phyloP scores from a whole-genome alignment of 2,113 vertebrate genomes.

The Myocastor coypus region DNA sequence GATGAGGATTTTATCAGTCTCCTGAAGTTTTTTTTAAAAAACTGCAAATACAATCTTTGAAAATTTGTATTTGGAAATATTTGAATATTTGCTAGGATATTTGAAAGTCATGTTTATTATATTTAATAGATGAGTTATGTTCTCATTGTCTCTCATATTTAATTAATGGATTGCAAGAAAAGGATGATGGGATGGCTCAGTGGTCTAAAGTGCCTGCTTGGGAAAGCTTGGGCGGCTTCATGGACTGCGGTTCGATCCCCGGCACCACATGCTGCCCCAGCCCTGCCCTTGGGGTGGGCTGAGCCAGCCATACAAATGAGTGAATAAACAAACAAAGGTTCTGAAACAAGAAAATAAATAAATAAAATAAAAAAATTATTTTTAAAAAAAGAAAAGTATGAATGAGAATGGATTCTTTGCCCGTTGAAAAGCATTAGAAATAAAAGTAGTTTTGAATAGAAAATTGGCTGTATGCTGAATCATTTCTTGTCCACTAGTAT shows the following conservation, averaged over 20 bases:
- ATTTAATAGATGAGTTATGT: background rate
- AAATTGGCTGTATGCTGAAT: background rate
- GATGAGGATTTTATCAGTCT: background rate
- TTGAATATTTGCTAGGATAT: background rate
- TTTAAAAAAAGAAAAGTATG: background rate
- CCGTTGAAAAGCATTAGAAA: background rate
- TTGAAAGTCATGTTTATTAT: background rate
- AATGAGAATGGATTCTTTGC: background rate
- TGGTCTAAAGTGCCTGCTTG: no score
- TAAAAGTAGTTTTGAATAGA: constrained; percentile 9
- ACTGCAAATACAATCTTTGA: no score
- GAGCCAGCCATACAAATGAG: no score
- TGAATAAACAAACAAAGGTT: no score
- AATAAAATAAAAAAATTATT: no score
- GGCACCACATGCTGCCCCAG: no score
- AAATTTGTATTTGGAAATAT: constrained; percentile 26
- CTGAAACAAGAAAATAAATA: no score
- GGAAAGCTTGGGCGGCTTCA: no score
- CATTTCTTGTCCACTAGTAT: background rate
- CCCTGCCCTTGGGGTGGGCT: no score
- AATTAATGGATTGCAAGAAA: constrained; percentile 24
- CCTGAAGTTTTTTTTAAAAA: constrained; percentile 19
- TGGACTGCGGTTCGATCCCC: no score
- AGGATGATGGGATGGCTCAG: no score
- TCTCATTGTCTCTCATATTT: background rate